These are phyloP conservation scores for Cartodere bifasciata DNA, from an alignment of 2,888 invertebrate species.

Conservation along the genomic window DNA sequence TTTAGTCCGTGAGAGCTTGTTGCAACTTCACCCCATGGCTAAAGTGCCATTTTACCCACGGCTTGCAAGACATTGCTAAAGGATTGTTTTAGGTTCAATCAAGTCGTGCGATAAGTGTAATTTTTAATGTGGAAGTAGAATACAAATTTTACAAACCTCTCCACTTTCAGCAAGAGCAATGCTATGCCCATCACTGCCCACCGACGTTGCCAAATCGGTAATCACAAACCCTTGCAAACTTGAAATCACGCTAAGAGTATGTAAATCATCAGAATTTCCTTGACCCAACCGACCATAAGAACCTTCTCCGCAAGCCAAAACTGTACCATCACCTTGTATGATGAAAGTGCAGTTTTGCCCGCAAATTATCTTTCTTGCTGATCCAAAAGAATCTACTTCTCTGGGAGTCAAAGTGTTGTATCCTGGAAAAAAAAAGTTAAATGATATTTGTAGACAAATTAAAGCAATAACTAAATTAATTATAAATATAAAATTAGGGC, in stretches of 20 bases:
- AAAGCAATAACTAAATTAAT: no score
- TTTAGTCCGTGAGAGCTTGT: no score
- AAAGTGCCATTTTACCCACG: no score
- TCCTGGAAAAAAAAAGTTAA: no score
- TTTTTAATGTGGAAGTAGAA: no score
- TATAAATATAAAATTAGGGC: no score
- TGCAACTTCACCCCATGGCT: no score
- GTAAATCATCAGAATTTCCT: conserved; percentile 50
- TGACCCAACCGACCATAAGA: conserved; percentile 50
- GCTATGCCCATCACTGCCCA: conserved; percentile 52
- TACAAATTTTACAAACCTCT: no score
- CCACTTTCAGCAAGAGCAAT: conserved; percentile 51
- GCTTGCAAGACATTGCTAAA: no score
- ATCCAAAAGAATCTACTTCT: conserved; percentile 36
- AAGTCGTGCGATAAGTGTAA: no score
- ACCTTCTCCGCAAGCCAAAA: conserved; percentile 51
- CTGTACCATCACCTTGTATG: conserved; percentile 43
- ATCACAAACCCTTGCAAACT: conserved; percentile 51
- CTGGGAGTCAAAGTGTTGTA: conserved; percentile 34
- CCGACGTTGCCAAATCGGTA: conserved; percentile 47
- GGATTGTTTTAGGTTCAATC: no score
- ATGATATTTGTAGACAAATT: no score
- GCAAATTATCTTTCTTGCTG: conserved; percentile 45
- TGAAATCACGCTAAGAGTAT: conserved; percentile 43
- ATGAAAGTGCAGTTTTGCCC: conserved; percentile 56